phyloP scores from a whole-genome alignment of 2,797 vertebrate species.

The Todus mexicanus region DNA sequence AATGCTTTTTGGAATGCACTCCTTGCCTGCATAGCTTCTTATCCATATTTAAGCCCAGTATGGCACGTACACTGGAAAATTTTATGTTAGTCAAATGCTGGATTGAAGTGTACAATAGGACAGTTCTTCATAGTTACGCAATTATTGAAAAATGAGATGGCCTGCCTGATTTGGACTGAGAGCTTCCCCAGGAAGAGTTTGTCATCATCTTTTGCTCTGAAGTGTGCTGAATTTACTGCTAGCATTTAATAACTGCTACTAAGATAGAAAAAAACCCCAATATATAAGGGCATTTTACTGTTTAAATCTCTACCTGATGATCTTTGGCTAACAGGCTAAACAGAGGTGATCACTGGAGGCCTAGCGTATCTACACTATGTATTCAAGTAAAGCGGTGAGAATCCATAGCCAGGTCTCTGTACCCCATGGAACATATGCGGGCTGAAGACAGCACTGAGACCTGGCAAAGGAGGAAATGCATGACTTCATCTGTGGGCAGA shows the following conservation, averaged over 20 bases:
- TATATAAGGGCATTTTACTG: neutral
- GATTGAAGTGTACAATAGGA: conserved; percentile 3
- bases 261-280: neutral
- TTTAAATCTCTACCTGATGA: neutral
- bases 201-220: neutral
- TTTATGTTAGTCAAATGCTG: conserved; percentile 7
- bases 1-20: conserved; percentile 40
- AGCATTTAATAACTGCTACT: neutral
- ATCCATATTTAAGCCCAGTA: conserved; percentile 13
- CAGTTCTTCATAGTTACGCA: neutral
- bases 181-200: neutral
- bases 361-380: neutral
- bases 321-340: neutral
- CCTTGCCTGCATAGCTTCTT: conserved; percentile 54
- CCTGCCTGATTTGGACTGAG: neutral
- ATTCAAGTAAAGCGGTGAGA: neutral
- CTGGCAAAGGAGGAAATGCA: neutral
- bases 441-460: neutral
- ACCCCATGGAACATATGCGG: neutral
- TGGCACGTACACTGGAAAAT: conserved; percentile 52
- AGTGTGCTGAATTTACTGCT: neutral
- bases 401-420: neutral
- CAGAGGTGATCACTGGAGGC: neutral
- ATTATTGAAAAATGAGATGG: neutral
- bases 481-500: neutral